phyloP scores from a whole-genome alignment of 2,113 vertebrate genomes.

The Corythaixoides concolor region DNA sequence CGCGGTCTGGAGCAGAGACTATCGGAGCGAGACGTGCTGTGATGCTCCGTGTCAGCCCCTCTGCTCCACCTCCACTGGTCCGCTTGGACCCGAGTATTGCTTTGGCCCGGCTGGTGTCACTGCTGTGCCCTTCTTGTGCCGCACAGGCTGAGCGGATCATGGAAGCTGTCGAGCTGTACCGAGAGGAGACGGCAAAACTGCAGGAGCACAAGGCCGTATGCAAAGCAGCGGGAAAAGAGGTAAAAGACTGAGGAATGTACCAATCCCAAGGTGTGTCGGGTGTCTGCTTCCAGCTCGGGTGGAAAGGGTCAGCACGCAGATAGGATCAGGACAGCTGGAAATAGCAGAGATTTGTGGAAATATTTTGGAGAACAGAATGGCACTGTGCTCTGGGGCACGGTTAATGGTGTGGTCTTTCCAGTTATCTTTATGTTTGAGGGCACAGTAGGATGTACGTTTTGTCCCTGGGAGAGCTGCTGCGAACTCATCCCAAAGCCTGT shows the following conservation, averaged over 20 bases:
- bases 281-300: neutral
- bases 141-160: slow-evolving; percentile 92
- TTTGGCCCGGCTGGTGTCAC: neutral
- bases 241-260: slow-evolving; percentile 40
- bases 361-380: neutral
- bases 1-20: neutral
- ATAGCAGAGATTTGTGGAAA: neutral
- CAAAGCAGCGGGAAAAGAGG: slow-evolving; percentile 87
- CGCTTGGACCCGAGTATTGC: neutral
- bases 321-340: neutral
- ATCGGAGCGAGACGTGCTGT: too few species aligned
- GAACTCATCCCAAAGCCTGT: neutral
- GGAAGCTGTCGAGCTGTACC: slow-evolving; percentile 92
- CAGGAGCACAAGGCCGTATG: slow-evolving; percentile 86
- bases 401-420: neutral
- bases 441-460: neutral
- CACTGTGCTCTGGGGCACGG: neutral
- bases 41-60: neutral
- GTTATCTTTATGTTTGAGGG: neutral
- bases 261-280: neutral
- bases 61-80: neutral
- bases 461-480: neutral
- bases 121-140: neutral
- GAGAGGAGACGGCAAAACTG: slow-evolving; percentile 85
- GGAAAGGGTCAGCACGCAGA: neutral